phyloP scores from a whole-genome alignment of 2,113 vertebrate species.

The Etia nguti region DNA sequence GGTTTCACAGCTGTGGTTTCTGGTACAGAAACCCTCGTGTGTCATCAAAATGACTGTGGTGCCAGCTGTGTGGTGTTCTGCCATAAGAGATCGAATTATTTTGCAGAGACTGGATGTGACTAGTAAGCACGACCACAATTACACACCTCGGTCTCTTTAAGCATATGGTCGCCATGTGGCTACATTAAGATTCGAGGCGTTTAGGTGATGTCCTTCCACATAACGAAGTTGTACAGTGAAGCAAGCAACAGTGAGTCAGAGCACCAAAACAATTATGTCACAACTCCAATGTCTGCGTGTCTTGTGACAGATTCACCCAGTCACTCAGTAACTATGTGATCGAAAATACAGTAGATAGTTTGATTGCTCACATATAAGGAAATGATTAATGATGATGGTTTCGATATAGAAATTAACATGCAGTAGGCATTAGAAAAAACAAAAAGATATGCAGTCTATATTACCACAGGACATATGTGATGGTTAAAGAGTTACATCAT shows the following conservation, averaged over 20 bases:
- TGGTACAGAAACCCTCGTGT: slow-evolving; percentile 10
- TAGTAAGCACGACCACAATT: not conserved
- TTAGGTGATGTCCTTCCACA: not conserved
- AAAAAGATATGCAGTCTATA: not conserved
- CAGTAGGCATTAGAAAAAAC: not conserved
- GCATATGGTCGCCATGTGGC: not conserved
- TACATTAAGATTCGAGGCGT: not conserved
- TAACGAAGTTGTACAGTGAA: not conserved
- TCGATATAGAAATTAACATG: not conserved
- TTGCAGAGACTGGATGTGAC: not conserved
- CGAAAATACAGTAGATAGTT: not conserved
- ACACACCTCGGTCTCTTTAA: not conserved
- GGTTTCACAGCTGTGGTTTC: not conserved
- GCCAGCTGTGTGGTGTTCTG: not conserved
- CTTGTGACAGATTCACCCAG: not conserved
- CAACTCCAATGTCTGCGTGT: not conserved
- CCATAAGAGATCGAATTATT: not conserved
- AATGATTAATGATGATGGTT: not conserved
- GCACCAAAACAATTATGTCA: not conserved
- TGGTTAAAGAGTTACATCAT: not conserved
- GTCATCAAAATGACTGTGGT: slow-evolving; percentile 3
- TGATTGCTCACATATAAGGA: not conserved
- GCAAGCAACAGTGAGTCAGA: not conserved
- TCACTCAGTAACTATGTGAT: not conserved
- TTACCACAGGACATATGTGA: not conserved